Base-by-base conservation (phyloP, 2,113 vertebrate species). In the Symphodus melops region DNA sequence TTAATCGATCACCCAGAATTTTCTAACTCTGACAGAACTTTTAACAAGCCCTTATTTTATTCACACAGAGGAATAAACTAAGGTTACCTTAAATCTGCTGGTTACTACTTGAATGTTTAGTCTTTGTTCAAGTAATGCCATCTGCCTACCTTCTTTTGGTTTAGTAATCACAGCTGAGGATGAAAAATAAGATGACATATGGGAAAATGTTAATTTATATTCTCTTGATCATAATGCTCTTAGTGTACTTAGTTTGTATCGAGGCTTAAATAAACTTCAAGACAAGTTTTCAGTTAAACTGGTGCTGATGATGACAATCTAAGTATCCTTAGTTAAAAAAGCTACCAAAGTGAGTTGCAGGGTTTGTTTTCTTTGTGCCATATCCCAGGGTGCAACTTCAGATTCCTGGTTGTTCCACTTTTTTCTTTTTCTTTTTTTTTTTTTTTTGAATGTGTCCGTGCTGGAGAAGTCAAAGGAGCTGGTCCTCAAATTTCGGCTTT, bases 401-500 rank as follows among this genome's bases (percentile, higher is more conserved):
- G 56, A 82, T 42, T 77, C 44, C 2, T 44, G 68, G 69, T 77
- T 76, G 16, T 83, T 59, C 41, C n/a, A n/a, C n/a, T n/a, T n/a
- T n/a, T n/a, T n/a, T n/a, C n/a, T n/a, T n/a, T n/a, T n/a, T n/a
- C n/a, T n/a, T n/a, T n/a, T n/a, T n/a, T n/a, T n/a, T 52, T 17
- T 56, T 37, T 75, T 46, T 33, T 61, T 71, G 9, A 53, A 63
- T 70, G 51, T 68, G 62, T 77, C 48, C 2, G 28, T 68, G 70
- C 77, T 85, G 84, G 79, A 79, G 56, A 72, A 74, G 70, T 76
- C 81, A 37, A 48, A 44, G 66, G 74, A 87, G 72, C 69, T 81
- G 79, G 82, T 88, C 78, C 68, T 88, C 79, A 60, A 75, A 69
- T 75, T 85, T 87, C 54, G 21, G 63, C 72, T 80, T 86, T 84